Percentiles rank a stretch among this genome's conserved stretches.
Conservation (phyloP, 1,140 invertebrate species). For the Thaumatotibia leucotreta region DNA sequence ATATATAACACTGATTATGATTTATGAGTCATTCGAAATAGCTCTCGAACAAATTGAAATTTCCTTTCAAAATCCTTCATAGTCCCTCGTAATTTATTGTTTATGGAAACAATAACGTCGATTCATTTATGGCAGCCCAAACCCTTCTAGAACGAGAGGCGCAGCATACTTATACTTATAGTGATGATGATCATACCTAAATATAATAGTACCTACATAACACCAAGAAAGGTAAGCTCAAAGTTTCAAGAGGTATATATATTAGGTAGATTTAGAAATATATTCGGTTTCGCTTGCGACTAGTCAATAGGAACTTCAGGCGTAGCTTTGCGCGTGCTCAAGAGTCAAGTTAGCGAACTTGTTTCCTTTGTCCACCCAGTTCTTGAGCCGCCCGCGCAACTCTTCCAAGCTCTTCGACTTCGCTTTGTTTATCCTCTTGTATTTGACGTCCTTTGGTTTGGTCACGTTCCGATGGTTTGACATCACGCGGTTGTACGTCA, state of each 20-base stretch:
- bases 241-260: background rate
- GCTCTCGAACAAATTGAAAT: background rate
- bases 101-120: too few relatives aligned
- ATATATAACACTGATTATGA: background rate
- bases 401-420: conserved; percentile 93
- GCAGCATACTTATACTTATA: too few relatives aligned
- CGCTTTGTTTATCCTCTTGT: conserved; percentile 92
- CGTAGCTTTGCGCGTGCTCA: conserved; percentile 74
- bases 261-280: background rate
- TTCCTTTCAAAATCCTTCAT: background rate
- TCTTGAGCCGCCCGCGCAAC: conserved; percentile 86
- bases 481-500: conserved; percentile 82
- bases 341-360: conserved; percentile 75
- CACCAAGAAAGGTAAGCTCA: background rate
- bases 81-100: too few relatives aligned
- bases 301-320: conserved; percentile 45
- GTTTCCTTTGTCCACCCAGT: conserved; percentile 89
- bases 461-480: conserved; percentile 92
- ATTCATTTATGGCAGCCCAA: background rate
- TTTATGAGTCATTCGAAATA: background rate
- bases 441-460: conserved; percentile 93
- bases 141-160: too few relatives aligned
- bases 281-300: background rate
- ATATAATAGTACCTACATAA: background rate
- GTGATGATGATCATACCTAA: too few relatives aligned